Percentiles rank a stretch among this genome's conserved stretches.
Conservation (phyloP, 2,888 invertebrate species). For the Ichneumoninae sp. region DNA sequence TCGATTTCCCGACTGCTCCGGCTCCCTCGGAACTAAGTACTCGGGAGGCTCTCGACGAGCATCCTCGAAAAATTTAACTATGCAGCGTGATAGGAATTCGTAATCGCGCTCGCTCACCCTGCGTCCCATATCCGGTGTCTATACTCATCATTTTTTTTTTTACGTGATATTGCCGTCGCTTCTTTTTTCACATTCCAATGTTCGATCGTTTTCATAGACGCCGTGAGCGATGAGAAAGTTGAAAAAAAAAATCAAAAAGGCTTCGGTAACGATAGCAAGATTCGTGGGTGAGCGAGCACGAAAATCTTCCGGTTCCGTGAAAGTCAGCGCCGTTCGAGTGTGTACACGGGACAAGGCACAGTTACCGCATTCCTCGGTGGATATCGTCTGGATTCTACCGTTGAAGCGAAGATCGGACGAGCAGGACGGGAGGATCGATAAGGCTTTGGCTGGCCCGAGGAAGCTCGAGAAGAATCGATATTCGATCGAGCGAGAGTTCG, state of each 20-base stretch:
- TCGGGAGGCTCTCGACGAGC: background rate
- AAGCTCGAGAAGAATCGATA: slow-evolving; percentile 51
- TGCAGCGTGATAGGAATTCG: slow-evolving; percentile 15
- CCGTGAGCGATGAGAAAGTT: slow-evolving; percentile 20
- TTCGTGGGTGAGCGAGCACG: slow-evolving; percentile 65
- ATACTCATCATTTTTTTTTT: background rate
- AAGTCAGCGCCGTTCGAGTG: slow-evolving; percentile 8
- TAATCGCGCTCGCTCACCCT: slow-evolving; percentile 2
- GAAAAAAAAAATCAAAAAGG: slow-evolving; percentile 18
- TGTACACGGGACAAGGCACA: background rate
- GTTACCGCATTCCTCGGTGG: slow-evolving; percentile 61
- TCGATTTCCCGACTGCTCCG: slow-evolving; percentile 50
- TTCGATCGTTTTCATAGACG: background rate
- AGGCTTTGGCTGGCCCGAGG: slow-evolving; percentile 58
- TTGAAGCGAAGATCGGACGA: background rate
- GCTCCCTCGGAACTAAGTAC: slow-evolving; percentile 22
- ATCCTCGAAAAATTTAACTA: slow-evolving; percentile 18
- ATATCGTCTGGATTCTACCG: slow-evolving; percentile 61
- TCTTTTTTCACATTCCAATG: background rate
- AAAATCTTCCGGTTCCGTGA: slow-evolving; percentile 61
- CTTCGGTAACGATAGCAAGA: slow-evolving; percentile 50
- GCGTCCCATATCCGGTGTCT: background rate
- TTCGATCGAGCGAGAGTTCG: slow-evolving; percentile 26
- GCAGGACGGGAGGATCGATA: slow-evolving; percentile 15
- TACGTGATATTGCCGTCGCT: background rate